Base-by-base conservation (phyloP, 2,797 vertebrate species). In the Spatula versicolor region DNA sequence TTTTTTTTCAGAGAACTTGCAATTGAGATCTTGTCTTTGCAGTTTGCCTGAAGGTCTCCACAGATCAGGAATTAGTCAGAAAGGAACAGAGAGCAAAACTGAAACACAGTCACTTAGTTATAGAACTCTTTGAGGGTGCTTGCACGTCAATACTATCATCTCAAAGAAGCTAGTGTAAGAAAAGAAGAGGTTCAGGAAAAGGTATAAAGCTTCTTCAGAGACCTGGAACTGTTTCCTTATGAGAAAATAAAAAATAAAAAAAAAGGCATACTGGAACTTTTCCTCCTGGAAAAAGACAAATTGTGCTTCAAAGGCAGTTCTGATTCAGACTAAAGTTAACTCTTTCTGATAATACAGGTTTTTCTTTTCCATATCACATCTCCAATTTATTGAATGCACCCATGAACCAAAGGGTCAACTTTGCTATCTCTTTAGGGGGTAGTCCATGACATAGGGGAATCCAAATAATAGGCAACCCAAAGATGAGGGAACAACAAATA, bases 61-160 rank as follows among this genome's bases (percentile, higher is more conserved):
- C 13, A 79, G 46, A 59, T 31, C 8, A 55, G 33, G 31, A 82
- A 26, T 82, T 16, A 79, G 43, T 63, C 59, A 83, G 50, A 58
- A 72, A 66, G 16, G 20, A 39, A 30, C 1, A 4, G 16, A 58
- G 31, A 59, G 37, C 11, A 54, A 78, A 81, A 26, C 9, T 31
- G 20, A 73, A 74, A 21, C 33, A 28, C 7, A 30, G 7, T 45
- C 56, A 35, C 45, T 71, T n/a, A 31, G 8, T 16, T 68, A 17
- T n/a, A 58, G 28, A 81, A 64, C 16, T 26, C n/a, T 71, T 28
- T 20, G 33, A 48, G 3, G 10, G 2, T 59, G 19, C 21, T 13
- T 1, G 3, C 28, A 30, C 2, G 1, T 3, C 31, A 80, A 22
- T 13, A 3, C 2, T 55, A 28, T 16, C 4, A 4, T 64, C 30